phyloP scores from a whole-genome alignment of 2,888 invertebrate genomes.

The Operophtera brumata region DNA sequence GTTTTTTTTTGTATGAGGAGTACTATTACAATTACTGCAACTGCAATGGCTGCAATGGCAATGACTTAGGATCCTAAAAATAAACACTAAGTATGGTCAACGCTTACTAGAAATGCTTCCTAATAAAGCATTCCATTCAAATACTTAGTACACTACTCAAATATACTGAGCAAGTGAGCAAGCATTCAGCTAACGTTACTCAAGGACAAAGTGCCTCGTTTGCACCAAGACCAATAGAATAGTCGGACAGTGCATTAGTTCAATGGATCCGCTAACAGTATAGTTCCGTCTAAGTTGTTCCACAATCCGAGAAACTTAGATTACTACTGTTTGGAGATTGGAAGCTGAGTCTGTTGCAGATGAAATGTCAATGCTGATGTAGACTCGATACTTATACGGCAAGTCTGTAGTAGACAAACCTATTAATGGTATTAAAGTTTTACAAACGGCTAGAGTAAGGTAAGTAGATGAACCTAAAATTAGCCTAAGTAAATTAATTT shows the following conservation, averaged over 20 bases:
- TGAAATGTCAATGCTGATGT: constrained; percentile 58
- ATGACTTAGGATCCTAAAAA: no score
- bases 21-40: no score
- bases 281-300: constrained; percentile 68
- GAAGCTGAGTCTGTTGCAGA: constrained; percentile 60
- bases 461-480: no score
- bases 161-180: constrained; percentile 12
- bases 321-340: constrained; percentile 64
- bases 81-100: no score
- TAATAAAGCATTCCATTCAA: no score
- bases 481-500: no score
- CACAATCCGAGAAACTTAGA: constrained; percentile 73
- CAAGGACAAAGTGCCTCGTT: constrained; percentile 72
- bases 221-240: constrained; percentile 72
- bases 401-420: background rate
- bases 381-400: constrained; percentile 9
- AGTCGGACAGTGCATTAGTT: constrained; percentile 78
- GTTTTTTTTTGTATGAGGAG: no score
- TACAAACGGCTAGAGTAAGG: no score
- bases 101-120: no score
- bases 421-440: no score
- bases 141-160: no score
- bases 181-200: constrained; percentile 62
- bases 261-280: constrained; percentile 71
- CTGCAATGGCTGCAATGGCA: no score